These are phyloP conservation scores for Lepus europaeus DNA, from an alignment of 2,113 vertebrate species.

Conservation along the genomic window DNA sequence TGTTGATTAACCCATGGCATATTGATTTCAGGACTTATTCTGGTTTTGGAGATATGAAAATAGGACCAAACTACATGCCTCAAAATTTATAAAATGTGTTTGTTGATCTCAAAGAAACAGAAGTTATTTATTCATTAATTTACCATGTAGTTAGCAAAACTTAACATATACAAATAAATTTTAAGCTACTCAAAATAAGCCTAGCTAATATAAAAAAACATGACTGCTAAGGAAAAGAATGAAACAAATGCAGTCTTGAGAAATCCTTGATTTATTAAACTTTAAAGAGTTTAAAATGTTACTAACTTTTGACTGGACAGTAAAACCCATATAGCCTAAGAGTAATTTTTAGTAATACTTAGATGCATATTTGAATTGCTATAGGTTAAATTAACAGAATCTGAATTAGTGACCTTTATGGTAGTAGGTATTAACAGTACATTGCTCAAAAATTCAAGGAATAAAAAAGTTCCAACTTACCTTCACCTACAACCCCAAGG, in stretches of 20 bases:
- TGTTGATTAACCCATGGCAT: constrained; percentile 31
- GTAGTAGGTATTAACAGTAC: constrained; percentile 19
- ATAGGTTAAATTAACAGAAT: constrained; percentile 37
- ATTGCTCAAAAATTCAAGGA: constrained; percentile 55
- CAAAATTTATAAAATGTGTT: constrained; percentile 58
- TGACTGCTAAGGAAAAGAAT: constrained; percentile 49
- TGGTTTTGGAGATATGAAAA: constrained; percentile 66
- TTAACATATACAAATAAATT: constrained; percentile 29
- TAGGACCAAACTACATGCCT: constrained; percentile 12
- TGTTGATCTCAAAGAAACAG: constrained; percentile 38
- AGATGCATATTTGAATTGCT: constrained; percentile 41
- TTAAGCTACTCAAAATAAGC: constrained; percentile 59
- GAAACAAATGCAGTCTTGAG: constrained; percentile 51
- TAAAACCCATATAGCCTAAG: constrained; percentile 40
- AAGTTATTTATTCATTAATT: constrained; percentile 58
- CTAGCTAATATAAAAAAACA: constrained; percentile 54
- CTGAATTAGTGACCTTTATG: constrained; percentile 33
- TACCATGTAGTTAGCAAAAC: constrained; percentile 50
- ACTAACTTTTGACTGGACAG: constrained; percentile 29
- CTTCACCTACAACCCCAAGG: constrained; percentile 99
- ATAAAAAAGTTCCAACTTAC: constrained; percentile 88
- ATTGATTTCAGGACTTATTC: constrained; percentile 41
- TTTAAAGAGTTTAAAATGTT: constrained; percentile 42
- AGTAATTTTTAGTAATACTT: constrained; percentile 49
- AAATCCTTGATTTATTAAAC: constrained; percentile 56